Percentiles rank a stretch among this genome's conserved stretches.
phyloP scores from a whole-genome alignment of 2,113 vertebrate species.

The Psittacus erithacus region DNA sequence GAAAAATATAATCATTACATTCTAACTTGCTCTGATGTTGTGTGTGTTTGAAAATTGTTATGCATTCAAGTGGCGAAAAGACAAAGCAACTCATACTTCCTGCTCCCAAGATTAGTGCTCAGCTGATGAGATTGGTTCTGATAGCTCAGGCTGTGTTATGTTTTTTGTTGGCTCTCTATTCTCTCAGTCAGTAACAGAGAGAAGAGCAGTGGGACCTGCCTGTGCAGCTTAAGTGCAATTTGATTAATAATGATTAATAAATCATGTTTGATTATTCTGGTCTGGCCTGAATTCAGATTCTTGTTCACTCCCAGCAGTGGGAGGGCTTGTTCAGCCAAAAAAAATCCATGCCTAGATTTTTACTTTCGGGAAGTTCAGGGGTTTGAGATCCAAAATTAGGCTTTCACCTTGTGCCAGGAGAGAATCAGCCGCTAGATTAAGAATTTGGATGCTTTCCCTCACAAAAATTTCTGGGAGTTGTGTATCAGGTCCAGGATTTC shows the following conservation, averaged over 20 bases:
- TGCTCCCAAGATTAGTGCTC: background rate
- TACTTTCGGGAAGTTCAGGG: constrained; percentile 59
- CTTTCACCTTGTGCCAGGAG: constrained; percentile 47
- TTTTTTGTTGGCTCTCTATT: background rate
- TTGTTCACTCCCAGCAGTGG: constrained; percentile 44
- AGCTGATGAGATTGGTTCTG: background rate
- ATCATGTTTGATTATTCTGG: constrained; percentile 33
- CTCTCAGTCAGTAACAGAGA: background rate
- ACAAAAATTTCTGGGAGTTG: constrained; percentile 60
- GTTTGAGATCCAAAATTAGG: constrained; percentile 63
- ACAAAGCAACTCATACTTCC: background rate
- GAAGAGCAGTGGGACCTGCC: background rate
- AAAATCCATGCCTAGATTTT: constrained; percentile 42
- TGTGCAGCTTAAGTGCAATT: background rate
- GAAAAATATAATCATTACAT: background rate
- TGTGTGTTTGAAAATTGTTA: background rate
- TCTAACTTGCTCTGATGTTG: background rate
- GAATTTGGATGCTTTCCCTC: constrained; percentile 43
- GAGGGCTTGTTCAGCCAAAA: constrained; percentile 38
- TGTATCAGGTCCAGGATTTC: constrained; percentile 43
- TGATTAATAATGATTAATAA: constrained; percentile 33
- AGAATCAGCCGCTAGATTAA: constrained; percentile 48
- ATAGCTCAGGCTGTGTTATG: background rate
- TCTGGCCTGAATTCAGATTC: constrained; percentile 15
- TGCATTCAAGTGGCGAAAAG: background rate